Conservation (phyloP, 2,113 vertebrate genomes). For the Xiphophorus hellerii region DNA sequence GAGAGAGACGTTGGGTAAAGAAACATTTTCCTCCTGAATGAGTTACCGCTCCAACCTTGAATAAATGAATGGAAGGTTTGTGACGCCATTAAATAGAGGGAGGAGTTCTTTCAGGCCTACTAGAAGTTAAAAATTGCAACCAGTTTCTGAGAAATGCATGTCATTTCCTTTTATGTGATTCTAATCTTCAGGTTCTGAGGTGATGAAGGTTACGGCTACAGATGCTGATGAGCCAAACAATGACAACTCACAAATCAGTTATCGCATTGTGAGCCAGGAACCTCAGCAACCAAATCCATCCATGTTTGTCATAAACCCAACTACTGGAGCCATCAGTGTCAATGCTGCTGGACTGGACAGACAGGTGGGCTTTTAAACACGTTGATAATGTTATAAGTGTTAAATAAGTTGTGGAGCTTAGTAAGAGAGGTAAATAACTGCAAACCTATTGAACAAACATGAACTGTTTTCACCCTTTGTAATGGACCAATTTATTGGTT, state of each 20-base stretch:
- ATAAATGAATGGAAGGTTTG: too few relatives aligned
- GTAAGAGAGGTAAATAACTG: too few relatives aligned
- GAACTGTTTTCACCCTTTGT: too few relatives aligned
- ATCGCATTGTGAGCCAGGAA: conserved; percentile 69
- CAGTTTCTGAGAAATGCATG: background rate
- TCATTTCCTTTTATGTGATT: background rate
- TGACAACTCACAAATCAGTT: conserved; percentile 81
- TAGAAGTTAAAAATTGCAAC: background rate
- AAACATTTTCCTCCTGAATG: too few relatives aligned
- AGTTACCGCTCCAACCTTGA: too few relatives aligned
- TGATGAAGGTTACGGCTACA: conserved; percentile 82
- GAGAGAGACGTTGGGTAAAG: too few relatives aligned
- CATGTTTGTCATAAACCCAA: conserved; percentile 84
- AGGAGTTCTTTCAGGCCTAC: too few relatives aligned
- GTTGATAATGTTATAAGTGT: too few relatives aligned
- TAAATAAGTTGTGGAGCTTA: too few relatives aligned
- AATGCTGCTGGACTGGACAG: background rate
- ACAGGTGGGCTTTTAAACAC: background rate
- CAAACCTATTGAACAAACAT: too few relatives aligned
- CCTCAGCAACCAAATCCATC: accelerated
- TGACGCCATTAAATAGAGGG: too few relatives aligned
- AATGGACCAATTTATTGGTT: too few relatives aligned
- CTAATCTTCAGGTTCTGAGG: conserved; percentile 74
- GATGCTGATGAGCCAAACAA: conserved; percentile 77
- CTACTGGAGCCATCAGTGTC: background rate